Evolutionary conservation across 2,888 invertebrate species (phyloP).

Genomic region (Notodonta ziczac): DNA sequence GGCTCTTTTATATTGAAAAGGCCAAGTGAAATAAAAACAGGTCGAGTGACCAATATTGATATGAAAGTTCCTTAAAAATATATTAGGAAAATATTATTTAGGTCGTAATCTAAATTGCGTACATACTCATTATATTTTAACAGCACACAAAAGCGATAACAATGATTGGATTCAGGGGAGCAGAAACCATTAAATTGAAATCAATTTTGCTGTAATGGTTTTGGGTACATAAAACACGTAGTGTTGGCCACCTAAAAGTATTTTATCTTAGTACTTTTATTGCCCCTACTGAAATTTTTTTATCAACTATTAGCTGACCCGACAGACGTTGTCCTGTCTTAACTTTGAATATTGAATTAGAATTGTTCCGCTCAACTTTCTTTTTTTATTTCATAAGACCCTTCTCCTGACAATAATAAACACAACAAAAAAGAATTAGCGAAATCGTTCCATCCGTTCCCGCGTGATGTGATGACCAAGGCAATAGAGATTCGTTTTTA

Average conservation of each 20-base stretch:
- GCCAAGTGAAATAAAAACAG: slow-evolving; percentile 11
- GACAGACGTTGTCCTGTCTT: too few relatives aligned
- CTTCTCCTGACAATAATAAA: too few relatives aligned
- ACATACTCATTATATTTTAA: slow-evolving; percentile 77
- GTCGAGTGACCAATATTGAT: slow-evolving; percentile 2
- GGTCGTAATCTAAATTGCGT: slow-evolving; percentile 63
- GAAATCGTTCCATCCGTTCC: too few relatives aligned
- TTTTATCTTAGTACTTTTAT: slow-evolving; percentile 46
- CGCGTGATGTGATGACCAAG: too few relatives aligned
- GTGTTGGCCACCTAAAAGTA: slow-evolving; percentile 60
- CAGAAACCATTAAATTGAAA: slow-evolving; percentile 84
- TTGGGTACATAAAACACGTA: slow-evolving; percentile 76
- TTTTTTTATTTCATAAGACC: too few relatives aligned
- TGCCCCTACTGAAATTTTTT: slow-evolving; percentile 17
- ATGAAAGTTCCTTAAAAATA: slow-evolving; percentile 7
- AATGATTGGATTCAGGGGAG: slow-evolving; percentile 82
- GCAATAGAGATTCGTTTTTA: slow-evolving; percentile 1
- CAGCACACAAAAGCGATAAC: slow-evolving; percentile 78
- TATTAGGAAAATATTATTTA: slow-evolving; percentile 33
- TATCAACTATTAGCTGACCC: slow-evolving; percentile 9
- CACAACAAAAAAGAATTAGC: too few relatives aligned
- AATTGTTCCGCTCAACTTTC: too few relatives aligned
- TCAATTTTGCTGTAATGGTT: slow-evolving; percentile 83
- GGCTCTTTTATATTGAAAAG: slow-evolving; percentile 1
- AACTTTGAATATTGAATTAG: too few relatives aligned